phyloP scores from a whole-genome alignment of 64 coral and sea anemone species.

The Exaiptasia diaphana region DNA sequence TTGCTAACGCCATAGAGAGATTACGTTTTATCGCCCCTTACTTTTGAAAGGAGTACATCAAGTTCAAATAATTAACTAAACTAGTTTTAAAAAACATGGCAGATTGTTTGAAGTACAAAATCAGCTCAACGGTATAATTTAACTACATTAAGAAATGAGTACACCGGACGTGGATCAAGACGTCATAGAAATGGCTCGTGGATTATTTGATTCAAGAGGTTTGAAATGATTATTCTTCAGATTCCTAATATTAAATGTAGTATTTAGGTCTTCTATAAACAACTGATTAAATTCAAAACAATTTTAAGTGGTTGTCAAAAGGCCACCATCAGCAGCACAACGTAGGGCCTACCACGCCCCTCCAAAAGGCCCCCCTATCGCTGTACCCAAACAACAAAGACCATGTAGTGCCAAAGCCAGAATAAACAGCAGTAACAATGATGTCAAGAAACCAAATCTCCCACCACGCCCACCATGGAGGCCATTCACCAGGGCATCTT shows the following conservation, averaged over 20 bases:
- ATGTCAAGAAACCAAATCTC: not conserved
- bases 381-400: not conserved
- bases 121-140: too few relatives aligned
- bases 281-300: too few relatives aligned
- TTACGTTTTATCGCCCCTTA: too few relatives aligned
- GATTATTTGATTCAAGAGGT: constrained; percentile 45
- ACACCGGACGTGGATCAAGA: not conserved
- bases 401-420: constrained; percentile 36
- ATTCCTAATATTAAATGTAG: not conserved
- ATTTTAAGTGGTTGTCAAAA: not conserved
- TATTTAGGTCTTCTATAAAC: too few relatives aligned
- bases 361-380: constrained; percentile 5
- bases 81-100: too few relatives aligned
- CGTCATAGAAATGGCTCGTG: constrained; percentile 32
- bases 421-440: constrained; percentile 21
- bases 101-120: too few relatives aligned
- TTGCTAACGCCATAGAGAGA: too few relatives aligned
- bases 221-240: not conserved
- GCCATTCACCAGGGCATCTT: constrained; percentile 24
- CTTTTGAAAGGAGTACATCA: too few relatives aligned
- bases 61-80: too few relatives aligned
- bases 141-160: too few relatives aligned
- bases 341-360: constrained; percentile 7
- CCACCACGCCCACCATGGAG: constrained; percentile 23
- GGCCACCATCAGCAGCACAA: constrained; percentile 44